phyloP scores from a whole-genome alignment of 2,888 invertebrate species.

The Heterodera filipjevi region DNA sequence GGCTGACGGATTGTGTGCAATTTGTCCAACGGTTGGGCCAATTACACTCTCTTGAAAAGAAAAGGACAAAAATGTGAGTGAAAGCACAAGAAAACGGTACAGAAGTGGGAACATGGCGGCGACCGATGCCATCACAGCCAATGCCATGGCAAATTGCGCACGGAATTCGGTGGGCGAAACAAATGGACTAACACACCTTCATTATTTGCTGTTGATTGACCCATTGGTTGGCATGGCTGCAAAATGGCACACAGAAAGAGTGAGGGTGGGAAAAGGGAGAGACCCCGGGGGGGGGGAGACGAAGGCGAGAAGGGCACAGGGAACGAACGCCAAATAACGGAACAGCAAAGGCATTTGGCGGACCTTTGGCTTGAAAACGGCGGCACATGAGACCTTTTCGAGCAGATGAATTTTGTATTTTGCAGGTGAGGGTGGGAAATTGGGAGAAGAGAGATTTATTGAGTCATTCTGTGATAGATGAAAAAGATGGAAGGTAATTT shows the following conservation, averaged over 20 bases:
- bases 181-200: neutral
- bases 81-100: neutral
- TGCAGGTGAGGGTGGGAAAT: too few species aligned
- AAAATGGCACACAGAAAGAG: neutral
- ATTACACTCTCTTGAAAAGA: neutral
- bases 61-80: neutral
- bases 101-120: neutral
- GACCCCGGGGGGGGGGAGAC: neutral
- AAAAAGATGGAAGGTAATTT: neutral
- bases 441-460: too few species aligned
- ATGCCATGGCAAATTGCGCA: neutral
- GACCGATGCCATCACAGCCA: neutral
- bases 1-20: neutral
- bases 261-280: neutral
- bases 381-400: too few species aligned
- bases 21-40: neutral
- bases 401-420: too few species aligned
- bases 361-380: too few species aligned
- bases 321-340: too few species aligned
- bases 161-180: neutral
- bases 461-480: too few species aligned
- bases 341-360: too few species aligned
- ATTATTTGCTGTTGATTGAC: conserved; percentile 7
- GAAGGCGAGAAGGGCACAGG: neutral
- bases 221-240: conserved; percentile 7